Evolutionary conservation across 2,797 vertebrate species (phyloP).

Genomic region (Acipenser ruthenus): DNA sequence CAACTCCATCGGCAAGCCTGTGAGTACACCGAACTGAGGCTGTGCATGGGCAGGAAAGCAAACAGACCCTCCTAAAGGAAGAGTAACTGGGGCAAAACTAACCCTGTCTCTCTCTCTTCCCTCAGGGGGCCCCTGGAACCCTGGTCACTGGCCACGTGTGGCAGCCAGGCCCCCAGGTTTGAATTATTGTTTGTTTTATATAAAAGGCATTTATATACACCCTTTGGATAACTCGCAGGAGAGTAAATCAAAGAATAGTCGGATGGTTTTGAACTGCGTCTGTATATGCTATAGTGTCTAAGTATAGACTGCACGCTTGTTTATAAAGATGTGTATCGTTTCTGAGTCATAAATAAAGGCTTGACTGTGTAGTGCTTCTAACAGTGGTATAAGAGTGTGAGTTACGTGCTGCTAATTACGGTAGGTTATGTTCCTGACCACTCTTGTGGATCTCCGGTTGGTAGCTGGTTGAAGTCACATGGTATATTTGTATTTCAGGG

Average conservation of each 20-base stretch:
- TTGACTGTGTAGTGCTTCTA: no score
- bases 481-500: conserved; percentile 59
- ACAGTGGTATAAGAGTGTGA: neutral
- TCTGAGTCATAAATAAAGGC: no score
- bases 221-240: neutral
- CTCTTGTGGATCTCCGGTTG: neutral
- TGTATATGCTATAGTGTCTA: conserved; percentile 9
- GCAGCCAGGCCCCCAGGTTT: conserved; percentile 85
- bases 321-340: no score
- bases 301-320: no score
- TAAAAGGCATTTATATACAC: neutral
- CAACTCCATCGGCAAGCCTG: conserved; percentile 68
- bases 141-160: conserved; percentile 55
- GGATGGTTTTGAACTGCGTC: no score
- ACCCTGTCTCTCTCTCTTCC: conserved; percentile 36
- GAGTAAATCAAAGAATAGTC: neutral
- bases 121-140: conserved; percentile 82
- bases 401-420: neutral
- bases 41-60: neutral
- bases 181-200: conserved; percentile 31
- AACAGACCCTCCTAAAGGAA: conserved; percentile 1
- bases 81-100: conserved; percentile 21
- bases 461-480: neutral
- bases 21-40: conserved; percentile 50
- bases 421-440: neutral